Percentiles rank a stretch among this genome's conserved stretches.
These are phyloP conservation scores for Megalurothrips usitatus DNA, from an alignment of 2,888 invertebrate genomes.

Conservation along the genomic window DNA sequence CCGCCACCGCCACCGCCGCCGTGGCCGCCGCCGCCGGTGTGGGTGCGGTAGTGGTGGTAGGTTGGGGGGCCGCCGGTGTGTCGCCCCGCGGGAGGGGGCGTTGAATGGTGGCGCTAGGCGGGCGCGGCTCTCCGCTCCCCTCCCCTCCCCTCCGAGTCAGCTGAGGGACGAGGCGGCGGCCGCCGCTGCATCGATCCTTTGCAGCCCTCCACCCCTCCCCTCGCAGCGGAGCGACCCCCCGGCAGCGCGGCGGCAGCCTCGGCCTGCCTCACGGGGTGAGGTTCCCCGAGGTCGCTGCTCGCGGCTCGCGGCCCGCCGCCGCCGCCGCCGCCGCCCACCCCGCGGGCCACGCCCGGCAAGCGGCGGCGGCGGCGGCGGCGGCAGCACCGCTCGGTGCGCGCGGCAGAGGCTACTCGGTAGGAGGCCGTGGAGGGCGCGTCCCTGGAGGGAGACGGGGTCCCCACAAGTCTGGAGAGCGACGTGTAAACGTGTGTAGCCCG, in stretches of 20 bases:
- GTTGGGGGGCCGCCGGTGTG: neutral
- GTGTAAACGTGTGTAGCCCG: no score
- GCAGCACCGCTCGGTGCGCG: neutral
- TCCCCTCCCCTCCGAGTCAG: neutral
- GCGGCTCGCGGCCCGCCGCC: neutral
- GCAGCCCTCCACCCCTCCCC: conserved; percentile 32
- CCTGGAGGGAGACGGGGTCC: no score
- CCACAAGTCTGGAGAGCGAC: no score
- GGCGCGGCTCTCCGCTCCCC: neutral
- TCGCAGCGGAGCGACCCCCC: conserved; percentile 33
- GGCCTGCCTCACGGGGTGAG: neutral
- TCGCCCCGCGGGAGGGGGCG: conserved; percentile 34
- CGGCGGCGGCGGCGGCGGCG: neutral
- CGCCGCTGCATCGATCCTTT: neutral
- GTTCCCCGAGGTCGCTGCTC: conserved; percentile 16
- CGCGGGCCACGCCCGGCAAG: neutral
- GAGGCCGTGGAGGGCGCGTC: no score
- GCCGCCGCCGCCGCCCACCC: neutral
- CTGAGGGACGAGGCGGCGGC: neutral
- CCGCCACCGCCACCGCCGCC: conserved; percentile 28
- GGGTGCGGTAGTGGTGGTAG: neutral
- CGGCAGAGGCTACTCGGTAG: neutral
- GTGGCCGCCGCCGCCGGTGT: neutral
- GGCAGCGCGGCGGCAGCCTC: neutral
- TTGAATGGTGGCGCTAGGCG: conserved; percentile 30